These are phyloP conservation scores for Gandaritis pyraliata DNA, from an alignment of 2,888 invertebrate species.

Conservation along the genomic window DNA sequence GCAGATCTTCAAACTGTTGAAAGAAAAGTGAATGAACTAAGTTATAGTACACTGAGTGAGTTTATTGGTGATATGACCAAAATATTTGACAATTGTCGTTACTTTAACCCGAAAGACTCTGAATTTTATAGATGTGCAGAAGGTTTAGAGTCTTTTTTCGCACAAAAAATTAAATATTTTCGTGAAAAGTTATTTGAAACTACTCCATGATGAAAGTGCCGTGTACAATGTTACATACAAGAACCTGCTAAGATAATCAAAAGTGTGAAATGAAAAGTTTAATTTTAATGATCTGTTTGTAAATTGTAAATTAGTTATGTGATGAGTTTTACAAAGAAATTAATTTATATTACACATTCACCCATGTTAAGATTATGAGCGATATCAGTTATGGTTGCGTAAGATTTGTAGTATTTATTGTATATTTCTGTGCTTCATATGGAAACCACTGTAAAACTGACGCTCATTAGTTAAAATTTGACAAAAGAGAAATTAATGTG, in stretches of 20 bases:
- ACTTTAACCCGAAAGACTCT: conserved; percentile 97
- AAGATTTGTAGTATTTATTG: conserved; percentile 73
- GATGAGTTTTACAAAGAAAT: conserved; percentile 73
- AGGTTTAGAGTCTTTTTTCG: conserved; percentile 97
- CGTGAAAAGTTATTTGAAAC: conserved; percentile 92
- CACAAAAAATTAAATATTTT: conserved; percentile 95
- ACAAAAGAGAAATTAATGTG: conserved; percentile 59
- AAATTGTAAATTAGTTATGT: conserved; percentile 71
- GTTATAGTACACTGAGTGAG: conserved; percentile 94
- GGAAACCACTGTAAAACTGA: conserved; percentile 65
- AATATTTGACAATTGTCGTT: conserved; percentile 99
- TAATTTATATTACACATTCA: conserved; percentile 66
- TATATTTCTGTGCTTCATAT: conserved; percentile 75
- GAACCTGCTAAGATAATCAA: conserved; percentile 31
- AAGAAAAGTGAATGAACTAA: conserved; percentile 91
- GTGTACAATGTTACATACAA: conserved; percentile 57
- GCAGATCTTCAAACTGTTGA: conserved; percentile 97
- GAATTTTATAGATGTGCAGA: conserved; percentile 98
- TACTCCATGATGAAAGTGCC: conserved; percentile 76
- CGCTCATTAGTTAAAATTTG: conserved; percentile 58
- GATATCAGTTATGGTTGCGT: conserved; percentile 65
- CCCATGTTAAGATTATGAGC: conserved; percentile 47
- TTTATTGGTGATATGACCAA: conserved; percentile 99
- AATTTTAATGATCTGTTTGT: conserved; percentile 69
- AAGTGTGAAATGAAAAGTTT: conserved; percentile 49